Evolutionary conservation across 2,113 vertebrate species (phyloP).

Genomic region (Myotis brandtii): DNA sequence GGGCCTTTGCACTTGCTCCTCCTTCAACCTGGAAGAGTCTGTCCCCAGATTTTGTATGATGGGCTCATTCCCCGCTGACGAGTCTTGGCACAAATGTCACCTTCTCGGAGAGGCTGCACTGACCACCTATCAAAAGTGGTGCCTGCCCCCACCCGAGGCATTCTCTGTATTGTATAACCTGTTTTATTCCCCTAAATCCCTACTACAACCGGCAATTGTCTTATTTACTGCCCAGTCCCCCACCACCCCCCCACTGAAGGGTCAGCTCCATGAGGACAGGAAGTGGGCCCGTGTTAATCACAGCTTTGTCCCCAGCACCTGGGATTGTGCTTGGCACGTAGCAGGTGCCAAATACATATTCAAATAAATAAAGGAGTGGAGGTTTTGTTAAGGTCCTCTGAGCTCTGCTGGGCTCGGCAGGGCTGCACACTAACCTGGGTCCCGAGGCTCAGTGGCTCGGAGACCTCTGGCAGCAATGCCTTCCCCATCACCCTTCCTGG

Average conservation of each 20-base stretch:
- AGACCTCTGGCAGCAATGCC: fast-evolving
- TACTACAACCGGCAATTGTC: background rate
- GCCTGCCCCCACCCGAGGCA: too few species aligned
- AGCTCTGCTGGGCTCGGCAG: background rate
- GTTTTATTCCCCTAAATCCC: background rate
- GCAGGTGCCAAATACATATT: background rate
- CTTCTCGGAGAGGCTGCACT: background rate
- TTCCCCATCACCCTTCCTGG: too few species aligned
- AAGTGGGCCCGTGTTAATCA: too few species aligned
- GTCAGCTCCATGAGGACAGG: background rate
- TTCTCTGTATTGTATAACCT: background rate
- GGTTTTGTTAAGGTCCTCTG: background rate
- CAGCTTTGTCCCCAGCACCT: background rate
- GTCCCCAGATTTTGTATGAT: background rate
- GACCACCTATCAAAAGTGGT: background rate
- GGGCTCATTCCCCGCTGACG: background rate
- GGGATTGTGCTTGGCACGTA: background rate
- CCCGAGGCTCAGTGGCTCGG: too few species aligned
- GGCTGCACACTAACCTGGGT: too few species aligned
- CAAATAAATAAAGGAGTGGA: background rate
- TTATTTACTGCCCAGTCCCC: background rate
- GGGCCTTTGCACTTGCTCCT: background rate
- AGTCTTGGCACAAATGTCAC: background rate
- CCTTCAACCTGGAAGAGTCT: background rate
- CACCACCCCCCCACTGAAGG: background rate